Conservation (phyloP, 2,113 vertebrate species). For the Geothlypis trichas region DNA sequence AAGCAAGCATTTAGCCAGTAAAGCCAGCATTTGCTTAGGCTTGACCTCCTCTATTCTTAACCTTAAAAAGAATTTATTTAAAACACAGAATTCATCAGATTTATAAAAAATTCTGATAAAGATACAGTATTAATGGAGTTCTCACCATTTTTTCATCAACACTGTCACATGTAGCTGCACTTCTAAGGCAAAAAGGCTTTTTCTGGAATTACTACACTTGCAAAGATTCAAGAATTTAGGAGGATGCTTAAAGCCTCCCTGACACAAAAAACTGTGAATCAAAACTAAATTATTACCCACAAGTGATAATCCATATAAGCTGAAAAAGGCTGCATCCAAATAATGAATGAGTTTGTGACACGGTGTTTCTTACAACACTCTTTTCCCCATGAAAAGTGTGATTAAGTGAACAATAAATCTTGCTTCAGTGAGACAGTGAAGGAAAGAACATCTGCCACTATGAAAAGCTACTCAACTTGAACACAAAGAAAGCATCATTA, state of each 20-base stretch:
- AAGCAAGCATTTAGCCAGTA: not conserved
- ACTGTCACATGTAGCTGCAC: not conserved
- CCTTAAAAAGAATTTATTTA: fast-evolving
- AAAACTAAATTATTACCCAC: not conserved
- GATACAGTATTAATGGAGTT: not conserved
- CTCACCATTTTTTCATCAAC: not conserved
- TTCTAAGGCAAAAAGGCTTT: not conserved
- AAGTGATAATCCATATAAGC: not conserved
- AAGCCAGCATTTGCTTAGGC: not conserved
- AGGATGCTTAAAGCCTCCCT: not conserved
- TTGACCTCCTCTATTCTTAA: not conserved
- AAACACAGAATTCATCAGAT: not conserved
- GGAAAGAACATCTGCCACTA: not conserved
- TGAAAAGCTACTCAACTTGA: not conserved
- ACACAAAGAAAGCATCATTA: not conserved
- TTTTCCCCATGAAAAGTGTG: not conserved
- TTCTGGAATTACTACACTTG: not conserved
- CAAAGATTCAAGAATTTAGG: not conserved
- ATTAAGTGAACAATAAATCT: conserved; percentile 10
- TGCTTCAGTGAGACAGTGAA: not conserved
- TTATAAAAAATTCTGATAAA: not conserved
- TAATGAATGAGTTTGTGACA: not conserved
- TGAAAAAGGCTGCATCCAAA: not conserved
- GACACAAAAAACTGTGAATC: not conserved
- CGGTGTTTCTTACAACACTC: not conserved